Evolutionary conservation across 2,888 invertebrate genomes (phyloP).

Genomic region (Alcis repandata): DNA sequence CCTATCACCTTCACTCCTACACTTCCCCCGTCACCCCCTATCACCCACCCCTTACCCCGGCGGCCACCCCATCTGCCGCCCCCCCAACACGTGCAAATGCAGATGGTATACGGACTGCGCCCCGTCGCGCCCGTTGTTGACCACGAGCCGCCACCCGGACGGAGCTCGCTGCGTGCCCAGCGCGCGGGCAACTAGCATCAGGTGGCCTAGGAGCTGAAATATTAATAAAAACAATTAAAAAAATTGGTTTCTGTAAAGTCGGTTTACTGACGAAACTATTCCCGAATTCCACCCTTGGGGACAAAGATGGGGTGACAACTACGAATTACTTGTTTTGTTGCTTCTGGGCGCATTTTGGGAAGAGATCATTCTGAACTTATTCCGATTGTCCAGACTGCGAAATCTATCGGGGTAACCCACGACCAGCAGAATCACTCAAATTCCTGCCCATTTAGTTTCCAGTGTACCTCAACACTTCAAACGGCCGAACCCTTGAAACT

Average conservation of each 20-base stretch:
- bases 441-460: no score
- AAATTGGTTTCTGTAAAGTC: no score
- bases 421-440: no score
- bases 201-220: constrained; percentile 89
- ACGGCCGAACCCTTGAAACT: neutral
- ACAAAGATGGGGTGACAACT: no score
- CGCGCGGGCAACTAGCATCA: constrained; percentile 89
- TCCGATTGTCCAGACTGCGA: no score
- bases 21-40: neutral
- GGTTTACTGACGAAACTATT: no score
- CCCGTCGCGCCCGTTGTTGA: constrained; percentile 93
- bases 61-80: constrained; percentile 92
- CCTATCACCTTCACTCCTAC: neutral
- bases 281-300: no score
- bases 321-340: no score
- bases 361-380: no score
- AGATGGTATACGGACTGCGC: constrained; percentile 95
- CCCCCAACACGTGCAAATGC: constrained; percentile 93
- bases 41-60: constrained; percentile 82
- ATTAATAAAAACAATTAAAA: neutral
- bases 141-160: constrained; percentile 91
- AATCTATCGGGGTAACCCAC: no score
- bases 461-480: no score
- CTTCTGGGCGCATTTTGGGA: no score
- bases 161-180: constrained; percentile 88